phyloP scores from a whole-genome alignment of 2,113 vertebrate species.

The Corythornis madagascariensis region DNA sequence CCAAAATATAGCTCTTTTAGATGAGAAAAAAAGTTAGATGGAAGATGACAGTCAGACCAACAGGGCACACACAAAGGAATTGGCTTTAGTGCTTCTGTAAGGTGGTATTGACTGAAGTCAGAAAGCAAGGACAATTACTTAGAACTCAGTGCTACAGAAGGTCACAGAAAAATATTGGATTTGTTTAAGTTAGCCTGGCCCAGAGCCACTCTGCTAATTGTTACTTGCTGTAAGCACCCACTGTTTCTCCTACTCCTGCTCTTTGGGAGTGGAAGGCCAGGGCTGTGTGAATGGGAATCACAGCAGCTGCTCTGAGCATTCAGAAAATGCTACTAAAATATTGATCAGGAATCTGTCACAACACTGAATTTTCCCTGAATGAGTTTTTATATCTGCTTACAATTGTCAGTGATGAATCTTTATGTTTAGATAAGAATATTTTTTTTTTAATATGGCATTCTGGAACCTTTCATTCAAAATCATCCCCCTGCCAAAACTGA shows the following conservation, averaged over 20 bases:
- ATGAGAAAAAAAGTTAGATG: neutral
- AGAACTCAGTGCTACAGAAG: neutral
- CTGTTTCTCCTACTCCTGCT: neutral
- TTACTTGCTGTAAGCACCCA: neutral
- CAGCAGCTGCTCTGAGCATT: neutral
- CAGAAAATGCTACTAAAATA: neutral
- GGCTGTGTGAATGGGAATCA: neutral
- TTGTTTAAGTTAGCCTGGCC: neutral
- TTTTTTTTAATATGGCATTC: neutral
- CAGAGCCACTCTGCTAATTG: neutral
- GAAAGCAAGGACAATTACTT: conserved; percentile 11
- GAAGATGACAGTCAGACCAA: neutral
- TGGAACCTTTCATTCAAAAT: conserved; percentile 14
- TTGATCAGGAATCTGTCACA: neutral
- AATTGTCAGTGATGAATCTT: neutral
- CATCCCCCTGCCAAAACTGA: neutral
- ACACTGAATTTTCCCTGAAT: neutral
- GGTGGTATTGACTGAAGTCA: neutral
- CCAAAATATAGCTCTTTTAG: neutral
- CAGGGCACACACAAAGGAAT: neutral
- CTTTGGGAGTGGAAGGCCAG: neutral
- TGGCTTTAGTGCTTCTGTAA: neutral
- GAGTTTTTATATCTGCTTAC: neutral
- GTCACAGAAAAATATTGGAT: neutral
- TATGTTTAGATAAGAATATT: conserved; percentile 5